A percentile compares a stretch with the other conserved stretches of the same genome.
Conservation (phyloP, 2,888 invertebrate genomes). For the Drosophila imparisetae region DNA sequence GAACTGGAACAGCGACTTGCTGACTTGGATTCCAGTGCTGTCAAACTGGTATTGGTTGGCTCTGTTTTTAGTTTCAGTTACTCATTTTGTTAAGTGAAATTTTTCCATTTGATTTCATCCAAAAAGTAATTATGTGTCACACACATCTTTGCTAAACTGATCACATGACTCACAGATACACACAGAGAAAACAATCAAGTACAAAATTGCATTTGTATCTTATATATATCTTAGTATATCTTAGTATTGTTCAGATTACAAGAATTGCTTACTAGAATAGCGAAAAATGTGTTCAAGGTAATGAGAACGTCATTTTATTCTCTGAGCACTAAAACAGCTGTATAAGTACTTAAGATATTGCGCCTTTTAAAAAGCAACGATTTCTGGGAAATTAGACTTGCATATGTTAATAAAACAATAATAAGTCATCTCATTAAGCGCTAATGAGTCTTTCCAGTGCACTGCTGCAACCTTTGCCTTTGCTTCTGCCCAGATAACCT, state of each 20-base stretch:
- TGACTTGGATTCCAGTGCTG: conserved; percentile 37
- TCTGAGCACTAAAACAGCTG: neutral
- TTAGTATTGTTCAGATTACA: neutral
- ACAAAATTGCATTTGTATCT: neutral
- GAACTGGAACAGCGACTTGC: conserved; percentile 50
- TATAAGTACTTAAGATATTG: neutral
- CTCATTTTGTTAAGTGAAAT: conserved; percentile 47
- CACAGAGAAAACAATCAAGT: neutral
- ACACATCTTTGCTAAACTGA: neutral
- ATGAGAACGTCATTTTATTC: neutral
- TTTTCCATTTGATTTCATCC: conserved; percentile 39
- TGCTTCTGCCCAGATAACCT: neutral
- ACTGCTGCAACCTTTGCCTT: conserved; percentile 1
- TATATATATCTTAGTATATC: too few relatives aligned
- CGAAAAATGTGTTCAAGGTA: neutral
- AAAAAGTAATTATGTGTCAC: conserved; percentile 43
- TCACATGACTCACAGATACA: conserved; percentile 34
- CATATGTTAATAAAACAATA: neutral
- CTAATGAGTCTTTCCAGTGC: conserved; percentile 13
- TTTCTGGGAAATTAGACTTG: neutral
- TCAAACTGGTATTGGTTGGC: conserved; percentile 54
- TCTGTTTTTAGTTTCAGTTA: conserved; percentile 41
- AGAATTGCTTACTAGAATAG: neutral
- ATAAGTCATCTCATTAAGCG: conserved; percentile 11
- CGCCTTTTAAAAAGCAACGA: neutral